These are phyloP conservation scores for Menura novaehollandiae DNA, from an alignment of 2,113 vertebrate species.

Conservation along the genomic window DNA sequence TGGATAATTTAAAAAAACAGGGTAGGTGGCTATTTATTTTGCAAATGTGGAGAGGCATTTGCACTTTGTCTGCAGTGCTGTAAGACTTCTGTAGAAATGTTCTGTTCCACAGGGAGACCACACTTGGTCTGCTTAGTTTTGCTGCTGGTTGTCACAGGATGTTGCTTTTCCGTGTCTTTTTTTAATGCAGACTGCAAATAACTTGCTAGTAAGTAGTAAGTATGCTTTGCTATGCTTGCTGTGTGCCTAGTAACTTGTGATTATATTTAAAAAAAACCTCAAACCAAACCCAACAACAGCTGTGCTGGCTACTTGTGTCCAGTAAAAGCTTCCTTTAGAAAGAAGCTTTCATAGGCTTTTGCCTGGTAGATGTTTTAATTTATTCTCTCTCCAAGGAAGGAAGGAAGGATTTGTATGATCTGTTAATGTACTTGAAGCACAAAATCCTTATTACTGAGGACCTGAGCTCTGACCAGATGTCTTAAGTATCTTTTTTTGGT, in stretches of 20 bases:
- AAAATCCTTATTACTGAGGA: background rate
- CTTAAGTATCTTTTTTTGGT: background rate
- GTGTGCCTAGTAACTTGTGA: background rate
- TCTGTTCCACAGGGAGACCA: background rate
- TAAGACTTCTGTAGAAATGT: background rate
- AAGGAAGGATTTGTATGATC: background rate
- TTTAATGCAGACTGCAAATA: background rate
- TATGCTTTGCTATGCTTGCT: background rate
- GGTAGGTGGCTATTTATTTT: slow-evolving; percentile 71
- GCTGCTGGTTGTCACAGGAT: background rate
- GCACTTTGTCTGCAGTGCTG: background rate
- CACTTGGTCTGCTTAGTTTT: background rate
- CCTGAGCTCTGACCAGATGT: background rate
- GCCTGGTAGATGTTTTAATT: background rate
- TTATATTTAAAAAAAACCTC: background rate
- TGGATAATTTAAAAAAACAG: slow-evolving; percentile 83
- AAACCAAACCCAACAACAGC: background rate
- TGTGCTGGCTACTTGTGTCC: background rate
- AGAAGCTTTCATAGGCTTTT: background rate
- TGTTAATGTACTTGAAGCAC: background rate
- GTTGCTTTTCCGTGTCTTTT: background rate
- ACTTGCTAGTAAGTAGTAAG: background rate
- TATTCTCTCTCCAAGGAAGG: background rate
- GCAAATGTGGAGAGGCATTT: background rate
- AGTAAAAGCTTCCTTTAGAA: background rate